phyloP scores from a whole-genome alignment of 2,113 vertebrate species.

The Ciconia boyciana region DNA sequence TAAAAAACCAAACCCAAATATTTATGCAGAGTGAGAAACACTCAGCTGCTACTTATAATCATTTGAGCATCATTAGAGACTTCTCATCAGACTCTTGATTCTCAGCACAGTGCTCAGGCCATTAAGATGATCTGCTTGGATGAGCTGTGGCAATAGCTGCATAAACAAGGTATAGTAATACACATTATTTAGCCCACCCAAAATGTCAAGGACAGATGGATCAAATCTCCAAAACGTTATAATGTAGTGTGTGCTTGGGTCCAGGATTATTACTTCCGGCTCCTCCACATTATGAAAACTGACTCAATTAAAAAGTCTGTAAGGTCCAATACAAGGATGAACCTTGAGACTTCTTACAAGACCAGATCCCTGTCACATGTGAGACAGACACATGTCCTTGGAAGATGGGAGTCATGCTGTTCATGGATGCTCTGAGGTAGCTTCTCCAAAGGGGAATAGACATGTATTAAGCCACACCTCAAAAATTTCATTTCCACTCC shows the following conservation, averaged over 20 bases:
- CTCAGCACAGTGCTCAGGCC: neutral
- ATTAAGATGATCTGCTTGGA: neutral
- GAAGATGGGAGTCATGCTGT: neutral
- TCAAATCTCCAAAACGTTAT: neutral
- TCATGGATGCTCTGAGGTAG: neutral
- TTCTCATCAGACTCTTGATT: constrained; percentile 20
- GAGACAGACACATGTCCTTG: neutral
- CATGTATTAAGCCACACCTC: neutral
- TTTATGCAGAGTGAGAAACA: constrained; percentile 7
- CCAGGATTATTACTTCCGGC: neutral
- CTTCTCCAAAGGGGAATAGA: neutral
- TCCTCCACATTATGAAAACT: neutral
- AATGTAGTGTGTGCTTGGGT: neutral
- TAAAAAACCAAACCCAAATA: neutral
- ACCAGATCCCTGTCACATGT: neutral
- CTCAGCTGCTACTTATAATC: neutral
- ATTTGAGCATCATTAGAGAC: neutral
- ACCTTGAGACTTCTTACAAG: neutral
- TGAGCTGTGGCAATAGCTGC: constrained; percentile 18
- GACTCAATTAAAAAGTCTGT: neutral
- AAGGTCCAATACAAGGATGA: neutral
- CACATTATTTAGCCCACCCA: neutral
- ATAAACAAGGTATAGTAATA: neutral
- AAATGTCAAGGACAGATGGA: neutral
- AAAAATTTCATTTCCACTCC: neutral